Conservation (phyloP, 2,797 vertebrate species). For the Podarcis lilfordi region DNA sequence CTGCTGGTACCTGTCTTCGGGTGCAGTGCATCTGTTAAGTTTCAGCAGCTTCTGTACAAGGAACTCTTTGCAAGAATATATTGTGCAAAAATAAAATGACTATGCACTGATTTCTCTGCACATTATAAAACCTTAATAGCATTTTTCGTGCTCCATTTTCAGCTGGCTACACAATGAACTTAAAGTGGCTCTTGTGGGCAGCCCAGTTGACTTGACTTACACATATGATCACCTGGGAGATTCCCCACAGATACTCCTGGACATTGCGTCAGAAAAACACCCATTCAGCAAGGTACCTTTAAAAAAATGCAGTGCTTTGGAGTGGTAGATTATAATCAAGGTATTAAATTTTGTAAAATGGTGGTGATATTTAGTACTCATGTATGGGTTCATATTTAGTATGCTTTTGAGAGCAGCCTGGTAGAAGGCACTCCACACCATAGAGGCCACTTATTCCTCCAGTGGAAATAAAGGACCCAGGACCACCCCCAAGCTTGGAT, state of each 20-base stretch:
- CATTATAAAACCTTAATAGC: slow-evolving; percentile 13
- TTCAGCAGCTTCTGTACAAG: neutral
- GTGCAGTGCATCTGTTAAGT: neutral
- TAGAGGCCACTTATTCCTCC: no score
- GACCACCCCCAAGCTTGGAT: no score
- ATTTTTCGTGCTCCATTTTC: slow-evolving; percentile 54
- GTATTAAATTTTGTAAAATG: neutral
- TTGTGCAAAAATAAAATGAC: neutral
- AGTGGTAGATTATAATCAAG: neutral
- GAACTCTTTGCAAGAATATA: neutral
- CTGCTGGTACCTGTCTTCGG: neutral
- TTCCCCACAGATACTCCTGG: slow-evolving; percentile 86
- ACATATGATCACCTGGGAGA: slow-evolving; percentile 93
- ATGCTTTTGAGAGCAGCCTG: neutral
- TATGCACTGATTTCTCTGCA: neutral
- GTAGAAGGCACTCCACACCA: no score
- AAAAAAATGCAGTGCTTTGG: neutral
- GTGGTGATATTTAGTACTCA: neutral
- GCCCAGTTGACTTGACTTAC: slow-evolving; percentile 90
- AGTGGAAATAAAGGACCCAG: no score
- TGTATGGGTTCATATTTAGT: neutral
- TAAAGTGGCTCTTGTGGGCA: slow-evolving; percentile 89
- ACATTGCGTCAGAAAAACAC: slow-evolving; percentile 89
- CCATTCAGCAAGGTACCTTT: slow-evolving; percentile 87
- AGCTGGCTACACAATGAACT: slow-evolving; percentile 99